Conservation (phyloP, 2,797 vertebrate species). For the Malacoraja senta region DNA sequence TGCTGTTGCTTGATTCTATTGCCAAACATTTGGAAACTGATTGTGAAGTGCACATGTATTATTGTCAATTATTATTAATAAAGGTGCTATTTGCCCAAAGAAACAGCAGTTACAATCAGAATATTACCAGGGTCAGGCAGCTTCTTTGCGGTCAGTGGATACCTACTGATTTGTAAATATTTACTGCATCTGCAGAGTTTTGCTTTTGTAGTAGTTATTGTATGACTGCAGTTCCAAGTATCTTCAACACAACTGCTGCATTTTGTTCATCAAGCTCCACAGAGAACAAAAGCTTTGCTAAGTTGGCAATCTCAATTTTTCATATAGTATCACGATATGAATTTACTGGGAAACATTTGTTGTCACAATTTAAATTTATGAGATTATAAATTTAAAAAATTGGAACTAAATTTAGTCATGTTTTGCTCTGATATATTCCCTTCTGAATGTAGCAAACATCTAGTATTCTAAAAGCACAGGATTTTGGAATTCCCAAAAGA, state of each 20-base stretch:
- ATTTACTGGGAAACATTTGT: background rate
- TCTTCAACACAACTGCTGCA: background rate
- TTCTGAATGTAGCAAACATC: background rate
- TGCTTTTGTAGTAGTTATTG: background rate
- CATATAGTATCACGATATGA: background rate
- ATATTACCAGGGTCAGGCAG: no score
- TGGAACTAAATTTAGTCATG: background rate
- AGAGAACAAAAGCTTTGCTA: slow-evolving; percentile 7
- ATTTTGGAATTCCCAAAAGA: background rate
- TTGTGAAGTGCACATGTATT: background rate
- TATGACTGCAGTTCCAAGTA: background rate
- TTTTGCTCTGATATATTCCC: background rate
- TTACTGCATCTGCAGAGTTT: no score
- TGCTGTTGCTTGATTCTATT: background rate
- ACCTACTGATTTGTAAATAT: no score
- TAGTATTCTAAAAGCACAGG: background rate
- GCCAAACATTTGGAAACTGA: background rate
- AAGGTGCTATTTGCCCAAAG: background rate
- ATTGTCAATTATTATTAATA: background rate
- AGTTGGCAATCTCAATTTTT: background rate
- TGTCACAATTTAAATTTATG: background rate
- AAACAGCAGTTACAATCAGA: background rate
- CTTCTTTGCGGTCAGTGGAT: no score
- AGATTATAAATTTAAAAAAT: background rate
- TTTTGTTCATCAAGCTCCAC: background rate